phyloP scores from a whole-genome alignment of 2,797 vertebrate genomes.

The Smutsia gigantea region DNA sequence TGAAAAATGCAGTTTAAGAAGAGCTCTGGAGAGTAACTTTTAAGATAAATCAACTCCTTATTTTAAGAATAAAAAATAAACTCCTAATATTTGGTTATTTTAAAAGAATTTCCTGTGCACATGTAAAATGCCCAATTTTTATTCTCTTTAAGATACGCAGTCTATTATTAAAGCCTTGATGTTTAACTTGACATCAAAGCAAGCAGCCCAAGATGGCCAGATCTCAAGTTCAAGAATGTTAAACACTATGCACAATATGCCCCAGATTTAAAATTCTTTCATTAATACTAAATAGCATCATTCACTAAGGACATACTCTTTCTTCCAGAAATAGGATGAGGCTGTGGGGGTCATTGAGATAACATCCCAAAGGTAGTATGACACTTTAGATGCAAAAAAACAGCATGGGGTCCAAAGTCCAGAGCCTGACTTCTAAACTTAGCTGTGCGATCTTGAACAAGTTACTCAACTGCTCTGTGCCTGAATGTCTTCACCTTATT shows the following conservation, averaged over 20 bases:
- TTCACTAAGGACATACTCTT: conserved; percentile 28
- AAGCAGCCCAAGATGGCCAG: conserved; percentile 52
- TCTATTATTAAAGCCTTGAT: conserved; percentile 73
- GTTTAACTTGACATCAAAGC: conserved; percentile 78
- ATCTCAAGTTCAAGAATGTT: conserved; percentile 76
- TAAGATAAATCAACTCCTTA: conserved; percentile 75
- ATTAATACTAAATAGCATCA: neutral
- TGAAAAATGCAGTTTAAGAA: conserved; percentile 52
- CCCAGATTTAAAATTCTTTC: conserved; percentile 40
- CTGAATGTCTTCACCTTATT: neutral
- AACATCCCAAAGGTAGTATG: neutral
- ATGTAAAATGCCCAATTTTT: conserved; percentile 71
- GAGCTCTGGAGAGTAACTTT: conserved; percentile 35
- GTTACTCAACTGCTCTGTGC: neutral
- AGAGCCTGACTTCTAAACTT: neutral
- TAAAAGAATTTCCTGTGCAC: conserved; percentile 79
- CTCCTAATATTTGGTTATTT: conserved; percentile 74
- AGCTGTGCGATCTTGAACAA: conserved; percentile 20
- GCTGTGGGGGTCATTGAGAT: neutral
- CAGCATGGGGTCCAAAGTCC: neutral
- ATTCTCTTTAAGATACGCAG: conserved; percentile 67
- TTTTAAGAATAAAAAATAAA: conserved; percentile 79
- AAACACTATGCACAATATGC: conserved; percentile 57
- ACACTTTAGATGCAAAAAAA: neutral
- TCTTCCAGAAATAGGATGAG: conserved; percentile 14